These are phyloP conservation scores for Sylvia borin DNA, from an alignment of 2,797 vertebrate species.

Conservation along the genomic window DNA sequence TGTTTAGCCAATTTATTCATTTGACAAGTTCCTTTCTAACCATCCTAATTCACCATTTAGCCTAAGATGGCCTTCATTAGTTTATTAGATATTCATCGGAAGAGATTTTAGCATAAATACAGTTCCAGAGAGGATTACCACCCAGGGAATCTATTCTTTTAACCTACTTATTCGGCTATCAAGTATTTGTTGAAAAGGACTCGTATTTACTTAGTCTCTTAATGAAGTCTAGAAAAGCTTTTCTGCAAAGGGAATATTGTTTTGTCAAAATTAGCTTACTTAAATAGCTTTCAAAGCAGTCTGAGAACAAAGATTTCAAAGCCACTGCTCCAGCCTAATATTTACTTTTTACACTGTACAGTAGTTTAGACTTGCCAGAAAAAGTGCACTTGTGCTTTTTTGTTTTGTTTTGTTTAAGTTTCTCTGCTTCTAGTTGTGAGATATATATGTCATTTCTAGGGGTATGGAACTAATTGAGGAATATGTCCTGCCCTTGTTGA, in stretches of 20 bases:
- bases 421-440: constrained; percentile 75
- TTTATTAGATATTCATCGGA: constrained; percentile 58
- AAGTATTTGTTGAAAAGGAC: constrained; percentile 38
- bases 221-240: constrained; percentile 57
- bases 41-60: constrained; percentile 57
- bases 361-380: constrained; percentile 64
- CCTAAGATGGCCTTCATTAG: constrained; percentile 52
- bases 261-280: constrained; percentile 56
- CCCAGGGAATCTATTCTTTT: constrained; percentile 49
- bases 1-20: constrained; percentile 58
- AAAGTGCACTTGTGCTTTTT: constrained; percentile 61
- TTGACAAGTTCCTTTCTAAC: constrained; percentile 55
- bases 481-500: constrained; percentile 82
- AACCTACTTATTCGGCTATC: constrained; percentile 1
- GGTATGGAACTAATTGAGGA: constrained; percentile 85
- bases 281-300: constrained; percentile 56
- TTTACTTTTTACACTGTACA: constrained; percentile 63
- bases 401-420: constrained; percentile 57
- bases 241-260: constrained; percentile 30
- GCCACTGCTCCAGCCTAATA: constrained; percentile 52
- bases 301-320: constrained; percentile 70
- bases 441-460: constrained; percentile 79
- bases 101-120: constrained; percentile 58
- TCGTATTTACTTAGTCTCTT: constrained; percentile 53
- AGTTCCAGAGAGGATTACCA: constrained; percentile 53